Conservation (phyloP, 1,140 invertebrate genomes). For the Leptopilina clavipes region DNA sequence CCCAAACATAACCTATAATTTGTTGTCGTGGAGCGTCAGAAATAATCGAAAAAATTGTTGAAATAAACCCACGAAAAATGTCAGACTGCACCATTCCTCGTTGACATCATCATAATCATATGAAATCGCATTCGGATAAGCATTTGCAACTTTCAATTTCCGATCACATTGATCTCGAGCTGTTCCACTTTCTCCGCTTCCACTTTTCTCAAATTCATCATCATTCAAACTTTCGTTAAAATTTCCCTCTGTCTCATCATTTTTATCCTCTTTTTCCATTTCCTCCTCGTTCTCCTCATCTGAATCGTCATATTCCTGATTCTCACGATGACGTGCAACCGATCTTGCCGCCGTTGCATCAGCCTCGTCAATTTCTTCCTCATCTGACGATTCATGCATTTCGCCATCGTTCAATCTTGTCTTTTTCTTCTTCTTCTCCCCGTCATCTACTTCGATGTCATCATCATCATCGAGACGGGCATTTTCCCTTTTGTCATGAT, state of each 20-base stretch:
- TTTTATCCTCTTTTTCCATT: constrained; percentile 63
- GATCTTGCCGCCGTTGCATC: constrained; percentile 78
- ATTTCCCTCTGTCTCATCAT: constrained; percentile 73
- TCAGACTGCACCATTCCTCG: constrained; percentile 85
- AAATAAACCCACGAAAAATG: constrained; percentile 76
- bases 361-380: constrained; percentile 77
- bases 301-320: constrained; percentile 87
- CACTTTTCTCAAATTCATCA: too few relatives aligned
- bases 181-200: too few relatives aligned
- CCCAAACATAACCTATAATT: too few relatives aligned
- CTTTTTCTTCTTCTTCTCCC: constrained; percentile 45
- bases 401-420: constrained; percentile 65
- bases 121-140: constrained; percentile 74
- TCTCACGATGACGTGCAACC: constrained; percentile 77
- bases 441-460: constrained; percentile 56
- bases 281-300: constrained; percentile 82
- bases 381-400: constrained; percentile 78
- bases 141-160: constrained; percentile 66
- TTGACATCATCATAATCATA: constrained; percentile 86
- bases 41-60: constrained; percentile 57
- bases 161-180: constrained; percentile 62
- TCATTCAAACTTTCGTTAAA: constrained; percentile 56
- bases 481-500: constrained; percentile 72
- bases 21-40: constrained; percentile 73
- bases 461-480: constrained; percentile 62